Percentiles rank a stretch among this genome's conserved stretches.
Evolutionary conservation across 2,113 vertebrate genomes (phyloP).

Genomic region (Cephalopholis sonnerati): DNA sequence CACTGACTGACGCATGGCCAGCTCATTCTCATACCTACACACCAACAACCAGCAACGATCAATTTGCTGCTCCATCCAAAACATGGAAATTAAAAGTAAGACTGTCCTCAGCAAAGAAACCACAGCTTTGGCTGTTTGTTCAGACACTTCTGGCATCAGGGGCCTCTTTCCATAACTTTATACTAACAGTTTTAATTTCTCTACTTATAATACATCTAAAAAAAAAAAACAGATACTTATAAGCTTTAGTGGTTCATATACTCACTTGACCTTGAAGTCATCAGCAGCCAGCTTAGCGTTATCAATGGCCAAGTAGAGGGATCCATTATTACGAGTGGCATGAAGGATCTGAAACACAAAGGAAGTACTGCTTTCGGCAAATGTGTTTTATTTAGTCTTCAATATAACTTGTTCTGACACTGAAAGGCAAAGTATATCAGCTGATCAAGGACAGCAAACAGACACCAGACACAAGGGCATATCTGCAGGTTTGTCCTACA

Average conservation of each 20-base stretch:
- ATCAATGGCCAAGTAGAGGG: conserved; percentile 81
- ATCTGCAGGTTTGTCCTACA: neutral
- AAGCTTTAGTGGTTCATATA: neutral
- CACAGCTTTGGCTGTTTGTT: no score
- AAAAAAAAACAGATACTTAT: neutral
- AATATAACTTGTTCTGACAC: neutral
- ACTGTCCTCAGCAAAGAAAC: no score
- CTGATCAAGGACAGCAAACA: neutral
- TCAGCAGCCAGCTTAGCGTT: conserved; percentile 87
- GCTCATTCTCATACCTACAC: conserved; percentile 88
- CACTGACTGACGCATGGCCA: conserved; percentile 86
- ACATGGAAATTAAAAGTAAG: neutral
- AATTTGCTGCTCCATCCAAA: neutral
- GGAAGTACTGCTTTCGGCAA: neutral
- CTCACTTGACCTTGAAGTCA: conserved; percentile 87
- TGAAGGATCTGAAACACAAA: conserved; percentile 73
- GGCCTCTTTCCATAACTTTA: neutral
- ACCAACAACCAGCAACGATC: no score
- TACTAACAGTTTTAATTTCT: no score
- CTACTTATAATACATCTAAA: neutral
- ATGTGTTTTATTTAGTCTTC: neutral
- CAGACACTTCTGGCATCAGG: no score
- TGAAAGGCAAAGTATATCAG: neutral
- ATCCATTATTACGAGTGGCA: conserved; percentile 75
- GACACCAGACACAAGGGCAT: neutral